phyloP scores from a whole-genome alignment of 2,113 vertebrate species.

The Phyllopteryx taeniolatus region DNA sequence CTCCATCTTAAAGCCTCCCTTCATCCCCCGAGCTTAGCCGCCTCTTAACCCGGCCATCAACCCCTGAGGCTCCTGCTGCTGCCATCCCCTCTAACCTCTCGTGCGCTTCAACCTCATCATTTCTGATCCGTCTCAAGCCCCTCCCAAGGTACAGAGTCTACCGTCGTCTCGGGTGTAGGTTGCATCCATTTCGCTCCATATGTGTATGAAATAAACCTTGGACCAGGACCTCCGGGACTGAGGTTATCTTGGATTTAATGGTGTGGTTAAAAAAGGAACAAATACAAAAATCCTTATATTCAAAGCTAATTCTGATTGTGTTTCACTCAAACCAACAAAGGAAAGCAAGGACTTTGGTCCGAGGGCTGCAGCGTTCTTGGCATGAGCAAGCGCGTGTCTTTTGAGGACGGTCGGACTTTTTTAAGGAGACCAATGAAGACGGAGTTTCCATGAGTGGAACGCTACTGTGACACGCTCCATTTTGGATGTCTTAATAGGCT shows the following conservation, averaged over 20 bases:
- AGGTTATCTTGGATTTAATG: neutral
- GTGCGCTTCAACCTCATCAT: neutral
- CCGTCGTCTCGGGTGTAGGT: neutral
- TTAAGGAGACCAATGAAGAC: conserved; percentile 28
- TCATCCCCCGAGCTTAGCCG: conserved; percentile 14
- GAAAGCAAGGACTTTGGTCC: conserved; percentile 10
- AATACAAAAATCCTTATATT: too few relatives aligned
- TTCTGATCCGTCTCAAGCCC: neutral
- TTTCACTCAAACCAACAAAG: neutral
- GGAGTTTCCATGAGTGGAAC: conserved; percentile 49
- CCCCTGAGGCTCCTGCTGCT: conserved; percentile 15
- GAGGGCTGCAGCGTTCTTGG: conserved; percentile 40
- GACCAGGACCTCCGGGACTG: neutral
- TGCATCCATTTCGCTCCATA: neutral
- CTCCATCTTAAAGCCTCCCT: conserved; percentile 19
- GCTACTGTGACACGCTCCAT: conserved; percentile 44
- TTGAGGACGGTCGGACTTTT: conserved; percentile 36
- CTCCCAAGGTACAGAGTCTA: neutral
- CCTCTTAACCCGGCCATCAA: conserved; percentile 22
- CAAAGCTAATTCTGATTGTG: neutral
- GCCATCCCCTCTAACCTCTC: neutral
- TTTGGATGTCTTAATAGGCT: conserved; percentile 65
- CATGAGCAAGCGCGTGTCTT: conserved; percentile 44
- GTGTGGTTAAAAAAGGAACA: neutral
- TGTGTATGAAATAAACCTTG: neutral